Evolutionary conservation across 1,140 invertebrate species (phyloP).

Genomic region (Chlorops oryzae): DNA sequence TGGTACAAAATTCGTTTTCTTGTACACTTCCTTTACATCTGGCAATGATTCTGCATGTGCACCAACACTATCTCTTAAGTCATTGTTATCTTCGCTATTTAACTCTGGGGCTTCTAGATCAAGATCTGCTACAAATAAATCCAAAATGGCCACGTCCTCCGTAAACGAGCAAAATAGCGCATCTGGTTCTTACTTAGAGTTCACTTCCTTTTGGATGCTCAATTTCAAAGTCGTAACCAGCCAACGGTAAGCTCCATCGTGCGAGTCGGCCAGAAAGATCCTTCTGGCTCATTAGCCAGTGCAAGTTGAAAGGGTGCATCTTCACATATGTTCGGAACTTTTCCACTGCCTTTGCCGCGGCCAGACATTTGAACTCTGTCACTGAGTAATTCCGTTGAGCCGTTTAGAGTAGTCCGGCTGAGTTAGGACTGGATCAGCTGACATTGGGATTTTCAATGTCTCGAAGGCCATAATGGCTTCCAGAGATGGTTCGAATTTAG

Average conservation of each 20-base stretch:
- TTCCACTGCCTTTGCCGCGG: no score
- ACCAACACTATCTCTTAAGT: no score
- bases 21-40: not conserved
- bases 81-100: not conserved
- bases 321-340: no score
- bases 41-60: no score
- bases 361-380: no score
- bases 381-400: no score
- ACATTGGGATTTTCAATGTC: no score
- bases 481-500: no score
- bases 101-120: not conserved
- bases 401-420: no score
- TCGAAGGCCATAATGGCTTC: no score
- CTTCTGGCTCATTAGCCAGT: conserved; percentile 21
- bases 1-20: not conserved
- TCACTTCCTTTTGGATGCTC: conserved; percentile 28
- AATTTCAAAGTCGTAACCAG: conserved; percentile 24
- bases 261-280: conserved; percentile 27
- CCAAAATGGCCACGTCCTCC: not conserved
- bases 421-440: conserved; percentile 31
- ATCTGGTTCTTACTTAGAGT: conserved; percentile 21
- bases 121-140: not conserved
- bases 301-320: conserved; percentile 31
- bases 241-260: conserved; percentile 27
- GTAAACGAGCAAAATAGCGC: not conserved